These are phyloP conservation scores for Heteractis magnifica DNA, from an alignment of 92 coral and sea anemone genomes.

Conservation along the genomic window DNA sequence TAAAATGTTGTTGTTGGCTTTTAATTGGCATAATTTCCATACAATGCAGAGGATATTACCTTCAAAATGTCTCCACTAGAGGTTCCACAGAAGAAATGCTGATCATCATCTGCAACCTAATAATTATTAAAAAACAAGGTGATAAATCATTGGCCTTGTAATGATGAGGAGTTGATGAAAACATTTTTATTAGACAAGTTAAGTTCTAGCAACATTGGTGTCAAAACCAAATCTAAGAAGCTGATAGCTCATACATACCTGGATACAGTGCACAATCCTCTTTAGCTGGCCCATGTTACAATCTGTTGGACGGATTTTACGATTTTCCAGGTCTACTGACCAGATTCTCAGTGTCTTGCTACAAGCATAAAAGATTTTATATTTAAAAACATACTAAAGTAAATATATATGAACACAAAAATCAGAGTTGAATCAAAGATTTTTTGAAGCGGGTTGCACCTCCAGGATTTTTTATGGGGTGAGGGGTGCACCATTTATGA, in stretches of 20 bases:
- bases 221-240: neutral
- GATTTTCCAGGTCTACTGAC: slow-evolving; percentile 79
- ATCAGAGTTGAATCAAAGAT: too few species aligned
- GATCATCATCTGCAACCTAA: slow-evolving; percentile 88
- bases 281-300: slow-evolving; percentile 92
- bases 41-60: slow-evolving; percentile 38
- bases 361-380: neutral
- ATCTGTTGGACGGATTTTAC: slow-evolving; percentile 91
- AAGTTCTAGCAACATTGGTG: too few species aligned
- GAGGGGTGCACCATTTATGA: too few species aligned
- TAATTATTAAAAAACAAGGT: neutral
- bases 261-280: slow-evolving; percentile 85
- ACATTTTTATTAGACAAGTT: too few species aligned
- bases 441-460: too few species aligned
- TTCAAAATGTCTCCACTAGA: slow-evolving; percentile 91
- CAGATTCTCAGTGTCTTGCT: slow-evolving; percentile 97
- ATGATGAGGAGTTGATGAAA: too few species aligned
- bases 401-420: neutral
- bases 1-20: too few species aligned
- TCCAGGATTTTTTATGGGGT: neutral
- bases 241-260: slow-evolving; percentile 47
- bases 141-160: neutral
- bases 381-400: neutral
- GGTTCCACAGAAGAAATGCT: slow-evolving; percentile 90
- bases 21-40: too few species aligned